These are phyloP conservation scores for Drosophila nigromelanica DNA, from an alignment of 1,140 invertebrate species.

Conservation along the genomic window DNA sequence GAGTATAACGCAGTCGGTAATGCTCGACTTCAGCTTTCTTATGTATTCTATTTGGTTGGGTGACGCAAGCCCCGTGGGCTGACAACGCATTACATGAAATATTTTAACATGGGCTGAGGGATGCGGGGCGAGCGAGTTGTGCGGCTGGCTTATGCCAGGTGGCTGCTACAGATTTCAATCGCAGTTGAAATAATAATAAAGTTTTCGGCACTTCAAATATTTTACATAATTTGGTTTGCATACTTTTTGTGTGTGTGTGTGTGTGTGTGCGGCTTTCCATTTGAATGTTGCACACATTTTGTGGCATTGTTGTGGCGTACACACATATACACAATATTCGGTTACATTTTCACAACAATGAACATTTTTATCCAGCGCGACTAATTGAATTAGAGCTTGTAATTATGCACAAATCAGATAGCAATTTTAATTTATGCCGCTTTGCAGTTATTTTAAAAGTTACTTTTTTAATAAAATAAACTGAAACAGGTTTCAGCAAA, in stretches of 20 bases:
- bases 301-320: conserved; percentile 13
- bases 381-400: background rate
- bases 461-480: too few species aligned
- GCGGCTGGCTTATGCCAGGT: background rate
- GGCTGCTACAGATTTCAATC: conserved; percentile 62
- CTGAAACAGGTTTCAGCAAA: too few species aligned
- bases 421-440: too few species aligned
- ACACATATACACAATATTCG: conserved; percentile 46
- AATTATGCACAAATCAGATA: conserved; percentile 1
- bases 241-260: conserved; percentile 39
- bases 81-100: conserved; percentile 64
- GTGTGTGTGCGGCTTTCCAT: conserved; percentile 4
- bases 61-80: conserved; percentile 62
- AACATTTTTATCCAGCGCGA: conserved; percentile 13
- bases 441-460: too few species aligned
- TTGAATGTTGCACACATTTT: conserved; percentile 37
- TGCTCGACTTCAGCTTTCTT: too few species aligned
- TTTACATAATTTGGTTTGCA: conserved; percentile 74
- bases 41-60: background rate
- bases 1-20: too few species aligned
- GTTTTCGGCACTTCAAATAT: conserved; percentile 70
- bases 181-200: conserved; percentile 65
- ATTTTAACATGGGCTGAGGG: conserved; percentile 35
- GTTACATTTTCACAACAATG: conserved; percentile 4
- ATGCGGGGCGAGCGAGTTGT: background rate